Conservation (phyloP, 2,797 vertebrate species). For the Sebastes dallii region DNA sequence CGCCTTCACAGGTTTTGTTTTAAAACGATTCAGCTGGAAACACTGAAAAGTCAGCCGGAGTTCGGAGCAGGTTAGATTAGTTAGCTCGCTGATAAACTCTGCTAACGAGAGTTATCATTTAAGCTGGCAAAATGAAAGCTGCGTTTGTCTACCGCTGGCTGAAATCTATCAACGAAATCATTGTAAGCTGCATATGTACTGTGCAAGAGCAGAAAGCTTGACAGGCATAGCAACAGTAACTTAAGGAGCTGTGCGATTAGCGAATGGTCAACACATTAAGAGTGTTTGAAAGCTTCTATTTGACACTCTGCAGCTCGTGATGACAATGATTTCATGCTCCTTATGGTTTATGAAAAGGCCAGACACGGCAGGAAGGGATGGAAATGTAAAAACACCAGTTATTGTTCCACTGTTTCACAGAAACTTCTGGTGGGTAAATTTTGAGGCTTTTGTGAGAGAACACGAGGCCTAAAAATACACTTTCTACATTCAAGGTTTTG, state of each 20-base stretch:
- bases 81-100: not conserved
- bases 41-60: not conserved
- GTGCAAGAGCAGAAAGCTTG: not conserved
- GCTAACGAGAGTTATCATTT: not conserved
- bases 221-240: not conserved
- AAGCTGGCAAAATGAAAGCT: not conserved
- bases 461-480: not conserved
- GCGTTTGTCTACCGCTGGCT: not conserved
- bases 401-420: conserved; percentile 25
- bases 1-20: not conserved
- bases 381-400: conserved; percentile 15
- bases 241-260: not conserved
- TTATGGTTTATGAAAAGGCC: conserved; percentile 27
- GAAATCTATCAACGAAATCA: not conserved
- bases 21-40: not conserved
- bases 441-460: conserved; percentile 3
- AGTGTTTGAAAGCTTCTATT: not conserved
- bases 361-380: conserved; percentile 4
- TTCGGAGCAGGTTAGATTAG: not conserved
- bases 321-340: conserved; percentile 39
- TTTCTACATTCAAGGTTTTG: conserved; percentile 9
- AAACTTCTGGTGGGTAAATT: not conserved
- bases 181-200: no score
- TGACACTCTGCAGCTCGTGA: conserved; percentile 9
- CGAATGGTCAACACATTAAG: conserved; percentile 5